Conservation (phyloP, 2,113 vertebrate genomes). For the Isichthys henryi region DNA sequence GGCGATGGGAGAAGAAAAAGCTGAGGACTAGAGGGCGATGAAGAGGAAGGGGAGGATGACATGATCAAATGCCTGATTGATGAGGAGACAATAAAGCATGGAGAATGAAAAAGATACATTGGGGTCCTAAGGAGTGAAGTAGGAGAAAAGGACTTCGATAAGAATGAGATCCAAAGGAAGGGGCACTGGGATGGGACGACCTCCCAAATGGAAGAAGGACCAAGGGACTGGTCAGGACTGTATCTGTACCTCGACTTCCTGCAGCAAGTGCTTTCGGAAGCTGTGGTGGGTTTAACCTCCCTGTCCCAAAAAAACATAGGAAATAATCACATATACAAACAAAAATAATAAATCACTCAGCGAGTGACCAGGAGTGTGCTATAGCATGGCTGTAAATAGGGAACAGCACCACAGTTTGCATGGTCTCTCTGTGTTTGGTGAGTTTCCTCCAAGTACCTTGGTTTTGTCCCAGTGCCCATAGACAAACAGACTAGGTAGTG, state of each 20-base stretch:
- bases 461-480: background rate
- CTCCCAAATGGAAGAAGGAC: background rate
- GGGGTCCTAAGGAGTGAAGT: background rate
- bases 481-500: background rate
- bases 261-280: background rate
- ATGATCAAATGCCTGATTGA: background rate
- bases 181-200: background rate
- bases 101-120: background rate
- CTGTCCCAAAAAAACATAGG: background rate
- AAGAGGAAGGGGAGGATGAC: background rate
- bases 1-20: background rate
- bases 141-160: background rate
- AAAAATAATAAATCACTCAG: too few species aligned
- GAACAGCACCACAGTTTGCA: background rate
- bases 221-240: background rate
- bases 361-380: background rate
- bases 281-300: background rate
- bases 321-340: background rate
- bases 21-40: background rate
- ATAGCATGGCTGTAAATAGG: background rate
- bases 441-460: background rate
- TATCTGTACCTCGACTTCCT: background rate
- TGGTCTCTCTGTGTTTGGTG: too few species aligned
- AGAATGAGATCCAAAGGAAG: background rate
- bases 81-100: background rate